phyloP scores from a whole-genome alignment of 2,113 vertebrate species.

The Ceuthmochares aereus region DNA sequence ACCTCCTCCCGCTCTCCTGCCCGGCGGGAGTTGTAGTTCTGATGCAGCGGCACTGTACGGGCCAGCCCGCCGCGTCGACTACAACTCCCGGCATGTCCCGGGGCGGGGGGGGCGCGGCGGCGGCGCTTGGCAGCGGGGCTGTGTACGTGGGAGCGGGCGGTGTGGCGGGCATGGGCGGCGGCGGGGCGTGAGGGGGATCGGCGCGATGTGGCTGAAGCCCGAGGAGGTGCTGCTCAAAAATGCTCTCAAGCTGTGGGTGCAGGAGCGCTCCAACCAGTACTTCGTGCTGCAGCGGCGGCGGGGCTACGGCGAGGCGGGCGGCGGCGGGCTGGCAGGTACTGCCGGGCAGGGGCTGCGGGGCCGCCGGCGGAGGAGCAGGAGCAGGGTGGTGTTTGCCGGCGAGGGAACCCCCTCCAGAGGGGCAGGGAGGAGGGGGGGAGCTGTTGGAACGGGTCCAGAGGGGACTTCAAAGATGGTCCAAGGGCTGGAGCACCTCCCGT shows the following conservation, averaged over 20 bases:
- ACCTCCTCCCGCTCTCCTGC: too few relatives aligned
- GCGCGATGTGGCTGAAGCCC: constrained; percentile 93
- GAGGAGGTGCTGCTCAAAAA: constrained; percentile 96
- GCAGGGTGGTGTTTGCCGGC: too few relatives aligned
- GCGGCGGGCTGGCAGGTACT: constrained; percentile 90
- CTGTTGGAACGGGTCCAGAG: too few relatives aligned
- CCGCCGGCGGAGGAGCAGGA: too few relatives aligned
- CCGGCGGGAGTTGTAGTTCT: neutral
- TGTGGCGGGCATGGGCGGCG: neutral
- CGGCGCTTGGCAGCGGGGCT: constrained; percentile 71
- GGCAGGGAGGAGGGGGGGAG: neutral
- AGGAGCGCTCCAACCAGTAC: constrained; percentile 91
- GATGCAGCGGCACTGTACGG: neutral
- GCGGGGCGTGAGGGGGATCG: neutral
- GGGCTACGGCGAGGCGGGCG: constrained; percentile 91
- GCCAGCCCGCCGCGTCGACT: constrained; percentile 37
- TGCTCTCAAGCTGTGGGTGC: constrained; percentile 94
- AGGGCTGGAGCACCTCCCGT: too few relatives aligned
- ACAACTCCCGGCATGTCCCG: constrained; percentile 52
- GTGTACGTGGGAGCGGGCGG: constrained; percentile 82
- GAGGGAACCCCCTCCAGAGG: neutral
- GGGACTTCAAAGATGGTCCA: too few relatives aligned
- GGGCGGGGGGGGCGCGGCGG: too few relatives aligned
- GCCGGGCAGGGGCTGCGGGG: too few relatives aligned
- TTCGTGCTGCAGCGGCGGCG: constrained; percentile 93